Conservation (phyloP, 2,888 invertebrate species). For the Zeuzera pyrina region DNA sequence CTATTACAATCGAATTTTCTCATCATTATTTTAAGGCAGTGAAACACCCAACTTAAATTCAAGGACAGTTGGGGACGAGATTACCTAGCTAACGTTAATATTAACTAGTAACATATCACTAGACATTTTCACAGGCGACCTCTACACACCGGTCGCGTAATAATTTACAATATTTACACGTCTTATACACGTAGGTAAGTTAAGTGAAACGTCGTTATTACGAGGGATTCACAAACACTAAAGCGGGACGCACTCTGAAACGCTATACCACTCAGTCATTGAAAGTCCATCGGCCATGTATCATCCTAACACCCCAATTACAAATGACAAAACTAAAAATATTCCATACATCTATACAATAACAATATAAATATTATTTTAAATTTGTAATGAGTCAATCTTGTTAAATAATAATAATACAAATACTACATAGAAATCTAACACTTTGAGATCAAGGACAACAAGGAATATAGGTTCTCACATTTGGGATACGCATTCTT, state of each 20-base stretch:
- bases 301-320: slow-evolving; percentile 58
- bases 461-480: slow-evolving; percentile 42
- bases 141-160: slow-evolving; percentile 60
- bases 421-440: slow-evolving; percentile 60
- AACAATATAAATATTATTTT: slow-evolving; percentile 61
- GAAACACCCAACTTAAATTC: slow-evolving; percentile 71
- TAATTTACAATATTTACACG: slow-evolving; percentile 71
- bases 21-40: slow-evolving; percentile 70
- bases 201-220: slow-evolving; percentile 39
- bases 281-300: slow-evolving; percentile 70
- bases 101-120: slow-evolving; percentile 66
- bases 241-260: slow-evolving; percentile 52
- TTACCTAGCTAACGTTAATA: slow-evolving; percentile 70
- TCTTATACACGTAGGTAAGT: slow-evolving; percentile 54
- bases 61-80: slow-evolving; percentile 70
- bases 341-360: slow-evolving; percentile 58
- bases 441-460: slow-evolving; percentile 52
- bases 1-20: slow-evolving; percentile 56
- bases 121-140: slow-evolving; percentile 67
- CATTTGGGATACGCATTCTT: slow-evolving; percentile 36
- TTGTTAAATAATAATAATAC: slow-evolving; percentile 60
- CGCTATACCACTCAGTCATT: slow-evolving; percentile 56
- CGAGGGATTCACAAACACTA: slow-evolving; percentile 42
- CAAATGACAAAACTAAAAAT: slow-evolving; percentile 57
- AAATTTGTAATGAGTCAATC: slow-evolving; percentile 56